Percentiles rank a stretch among this genome's conserved stretches.
Evolutionary conservation across 2,113 vertebrate species (phyloP).

Genomic region (Ailurus styani): DNA sequence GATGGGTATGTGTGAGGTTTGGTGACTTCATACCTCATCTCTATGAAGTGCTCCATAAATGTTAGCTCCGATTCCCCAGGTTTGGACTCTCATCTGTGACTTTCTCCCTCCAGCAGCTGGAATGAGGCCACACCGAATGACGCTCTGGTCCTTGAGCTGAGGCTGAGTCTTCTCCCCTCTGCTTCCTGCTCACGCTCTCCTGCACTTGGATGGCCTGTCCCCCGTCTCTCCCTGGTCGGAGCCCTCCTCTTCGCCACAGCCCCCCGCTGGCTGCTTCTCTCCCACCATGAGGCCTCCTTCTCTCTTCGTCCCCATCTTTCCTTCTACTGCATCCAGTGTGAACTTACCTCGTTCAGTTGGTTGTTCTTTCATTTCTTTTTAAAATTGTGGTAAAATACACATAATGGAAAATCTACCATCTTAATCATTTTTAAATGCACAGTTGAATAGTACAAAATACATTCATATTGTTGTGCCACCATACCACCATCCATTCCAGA

Average conservation of each 20-base stretch:
- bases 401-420: neutral
- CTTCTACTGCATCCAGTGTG: neutral
- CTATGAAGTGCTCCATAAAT: neutral
- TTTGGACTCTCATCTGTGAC: neutral
- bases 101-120: neutral
- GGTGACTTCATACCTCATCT: neutral
- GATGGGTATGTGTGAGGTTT: neutral
- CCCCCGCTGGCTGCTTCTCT: neutral
- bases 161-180: neutral
- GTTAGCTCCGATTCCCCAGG: neutral
- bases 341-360: neutral
- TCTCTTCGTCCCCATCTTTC: neutral
- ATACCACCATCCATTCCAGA: neutral
- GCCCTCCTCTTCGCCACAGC: neutral
- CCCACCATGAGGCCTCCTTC: neutral
- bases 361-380: neutral
- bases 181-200: neutral
- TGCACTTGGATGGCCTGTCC: fast-evolving
- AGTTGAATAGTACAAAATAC: neutral
- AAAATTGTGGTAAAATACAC: neutral
- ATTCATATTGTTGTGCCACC: neutral
- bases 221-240: neutral
- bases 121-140: neutral
- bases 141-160: neutral
- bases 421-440: neutral